Evolutionary conservation across 2,888 invertebrate species (phyloP), one percentile per base, ranked within the genome.

Genomic region (Drosophila emarginata): DNA sequence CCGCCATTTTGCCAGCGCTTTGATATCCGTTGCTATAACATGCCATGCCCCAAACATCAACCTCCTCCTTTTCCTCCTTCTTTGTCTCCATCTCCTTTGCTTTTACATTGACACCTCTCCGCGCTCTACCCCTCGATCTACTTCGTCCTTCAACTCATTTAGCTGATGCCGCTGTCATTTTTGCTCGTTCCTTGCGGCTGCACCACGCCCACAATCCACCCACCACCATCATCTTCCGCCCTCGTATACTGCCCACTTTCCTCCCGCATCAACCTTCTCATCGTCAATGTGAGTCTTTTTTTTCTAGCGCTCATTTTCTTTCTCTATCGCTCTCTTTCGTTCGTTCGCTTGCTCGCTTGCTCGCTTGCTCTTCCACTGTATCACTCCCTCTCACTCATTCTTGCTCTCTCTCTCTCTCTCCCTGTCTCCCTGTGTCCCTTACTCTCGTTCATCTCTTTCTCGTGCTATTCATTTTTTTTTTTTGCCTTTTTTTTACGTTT

Each of bases 1-100:
- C 67, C 82, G 79, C 78, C 83, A 85, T 84, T 84, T 84, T 84
- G 77, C 80, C 78, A 84, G 77, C 76, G 78, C 85, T 84, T 84
- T 84, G 83, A 83, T 85, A 85, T 78, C 72, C 76, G 66, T 72
- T 64, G 60, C 61, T 53, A 32, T 45, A 23, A 51, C 7, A 15
- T 61, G 28, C 14, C 64, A 36, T 14, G 45, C 36, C 39, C 51
- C 18, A 14, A 39, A 40, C 15, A 39, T 11, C 21, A 45, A 21
- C 21, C 11, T 12, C 4, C 9, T 0, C 18, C 9, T 5, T 9
- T 32, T 5, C 1, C 40, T 15, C 52, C 11, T 14, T 51, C 37
- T n/a, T n/a, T n/a, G n/a, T n/a, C n/a, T n/a, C n/a, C n/a, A n/a
- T n/a, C n/a, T 9, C 14, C 40, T 11, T 5, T 26, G 26, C 52